Conservation (phyloP, 53 echinoderm and acorn worm genomes). For the Zoroaster sp. region DNA sequence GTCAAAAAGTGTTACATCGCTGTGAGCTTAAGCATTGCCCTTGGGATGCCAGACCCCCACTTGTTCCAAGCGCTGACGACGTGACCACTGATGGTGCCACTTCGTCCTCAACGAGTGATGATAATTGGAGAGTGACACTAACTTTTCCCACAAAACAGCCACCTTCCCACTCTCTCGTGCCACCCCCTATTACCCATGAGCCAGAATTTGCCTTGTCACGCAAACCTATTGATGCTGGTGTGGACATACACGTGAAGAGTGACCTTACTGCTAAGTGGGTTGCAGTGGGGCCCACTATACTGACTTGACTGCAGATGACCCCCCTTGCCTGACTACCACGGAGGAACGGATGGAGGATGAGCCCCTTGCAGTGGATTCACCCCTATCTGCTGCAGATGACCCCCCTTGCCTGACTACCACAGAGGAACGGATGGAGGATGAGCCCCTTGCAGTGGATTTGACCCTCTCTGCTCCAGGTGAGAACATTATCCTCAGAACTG, state of each 20-base stretch:
- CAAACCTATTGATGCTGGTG: background rate
- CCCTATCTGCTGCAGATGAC: too few relatives aligned
- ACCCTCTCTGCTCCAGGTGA: background rate
- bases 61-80: background rate
- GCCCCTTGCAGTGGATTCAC: background rate
- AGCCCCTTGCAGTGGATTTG: too few relatives aligned
- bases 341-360: too few relatives aligned
- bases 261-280: background rate
- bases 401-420: too few relatives aligned
- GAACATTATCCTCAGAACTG: background rate
- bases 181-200: background rate
- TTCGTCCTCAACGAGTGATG: background rate
- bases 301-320: too few relatives aligned
- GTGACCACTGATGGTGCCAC: background rate
- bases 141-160: background rate
- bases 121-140: background rate
- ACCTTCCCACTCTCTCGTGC: background rate
- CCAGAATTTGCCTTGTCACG: background rate
- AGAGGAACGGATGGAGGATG: too few relatives aligned
- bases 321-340: too few relatives aligned
- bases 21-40: conserved; percentile 29
- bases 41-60: conserved; percentile 2
- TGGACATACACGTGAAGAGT: too few relatives aligned
- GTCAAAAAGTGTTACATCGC: conserved; percentile 45
- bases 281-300: background rate